phyloP scores from a whole-genome alignment of 2,888 invertebrate species.

The Pterobdella sp. region DNA sequence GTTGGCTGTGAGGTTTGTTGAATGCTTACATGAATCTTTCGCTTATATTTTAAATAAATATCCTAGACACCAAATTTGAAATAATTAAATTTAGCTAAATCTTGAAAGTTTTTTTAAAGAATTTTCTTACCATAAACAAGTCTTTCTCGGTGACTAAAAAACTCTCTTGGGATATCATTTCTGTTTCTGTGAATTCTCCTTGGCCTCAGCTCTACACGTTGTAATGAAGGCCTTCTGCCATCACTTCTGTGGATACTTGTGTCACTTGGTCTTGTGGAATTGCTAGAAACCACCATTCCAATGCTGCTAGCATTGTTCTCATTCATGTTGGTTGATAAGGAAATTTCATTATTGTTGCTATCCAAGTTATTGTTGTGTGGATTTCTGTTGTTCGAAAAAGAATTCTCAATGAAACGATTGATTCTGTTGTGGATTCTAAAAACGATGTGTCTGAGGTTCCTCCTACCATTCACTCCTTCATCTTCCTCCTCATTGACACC shows the following conservation, averaged over 20 bases:
- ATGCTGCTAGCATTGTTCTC: not conserved
- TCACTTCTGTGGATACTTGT: not conserved
- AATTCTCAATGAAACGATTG: not conserved
- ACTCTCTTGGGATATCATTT: not conserved
- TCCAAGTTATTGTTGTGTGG: not conserved
- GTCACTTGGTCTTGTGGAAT: not conserved
- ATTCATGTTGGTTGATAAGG: not conserved
- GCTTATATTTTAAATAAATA: too few relatives aligned
- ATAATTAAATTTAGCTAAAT: too few relatives aligned
- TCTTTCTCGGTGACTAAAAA: not conserved
- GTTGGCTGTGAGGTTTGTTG: not conserved
- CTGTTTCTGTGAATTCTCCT: not conserved
- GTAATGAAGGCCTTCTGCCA: not conserved
- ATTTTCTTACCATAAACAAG: not conserved
- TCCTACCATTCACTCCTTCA: not conserved
- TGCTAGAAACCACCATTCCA: not conserved
- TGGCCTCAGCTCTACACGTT: too few relatives aligned
- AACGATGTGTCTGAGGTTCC: not conserved
- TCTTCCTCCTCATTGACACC: not conserved
- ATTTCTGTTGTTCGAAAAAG: not conserved
- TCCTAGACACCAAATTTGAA: not conserved
- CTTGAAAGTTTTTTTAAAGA: too few relatives aligned
- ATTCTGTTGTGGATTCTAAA: not conserved
- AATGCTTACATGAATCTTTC: too few relatives aligned
- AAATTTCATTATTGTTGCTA: not conserved